These are phyloP conservation scores for Heliothis peltigera DNA, from an alignment of 2,888 invertebrate species.

Conservation along the genomic window DNA sequence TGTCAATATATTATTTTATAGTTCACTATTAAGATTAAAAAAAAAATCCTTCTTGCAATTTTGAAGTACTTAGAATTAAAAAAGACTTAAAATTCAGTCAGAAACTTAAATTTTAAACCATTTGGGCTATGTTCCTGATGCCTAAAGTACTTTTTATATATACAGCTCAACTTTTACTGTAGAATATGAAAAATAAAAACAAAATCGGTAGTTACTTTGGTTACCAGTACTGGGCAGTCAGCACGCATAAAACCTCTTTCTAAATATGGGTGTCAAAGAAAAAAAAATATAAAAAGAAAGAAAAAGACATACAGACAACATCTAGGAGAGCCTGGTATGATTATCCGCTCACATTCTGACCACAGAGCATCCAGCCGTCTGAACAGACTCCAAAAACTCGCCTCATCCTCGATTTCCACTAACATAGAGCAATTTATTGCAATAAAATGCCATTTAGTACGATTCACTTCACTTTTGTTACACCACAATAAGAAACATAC, in stretches of 20 bases:
- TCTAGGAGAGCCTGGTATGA: constrained; percentile 81
- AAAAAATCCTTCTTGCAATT: too few relatives aligned
- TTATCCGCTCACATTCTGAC: constrained; percentile 88
- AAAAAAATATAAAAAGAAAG: constrained; percentile 67
- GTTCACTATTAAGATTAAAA: too few relatives aligned
- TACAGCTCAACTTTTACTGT: too few relatives aligned
- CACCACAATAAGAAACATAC: constrained; percentile 25
- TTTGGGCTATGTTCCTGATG: too few relatives aligned
- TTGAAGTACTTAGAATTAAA: too few relatives aligned
- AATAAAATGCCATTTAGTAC: constrained; percentile 74
- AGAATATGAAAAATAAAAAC: not conserved
- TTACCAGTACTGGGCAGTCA: too few relatives aligned
- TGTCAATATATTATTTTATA: too few relatives aligned
- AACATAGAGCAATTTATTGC: constrained; percentile 66
- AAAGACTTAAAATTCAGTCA: too few relatives aligned
- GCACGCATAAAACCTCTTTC: constrained; percentile 4
- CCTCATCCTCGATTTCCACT: constrained; percentile 79
- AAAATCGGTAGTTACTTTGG: too few relatives aligned
- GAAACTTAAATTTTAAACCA: too few relatives aligned
- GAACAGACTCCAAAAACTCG: constrained; percentile 89
- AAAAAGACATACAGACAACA: constrained; percentile 88
- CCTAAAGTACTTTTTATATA: too few relatives aligned
- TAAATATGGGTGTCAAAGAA: constrained; percentile 55
- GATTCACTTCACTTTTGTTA: constrained; percentile 29
- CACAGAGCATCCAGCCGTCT: constrained; percentile 87